These are phyloP conservation scores for Antechinus flavipes DNA, from an alignment of 2,113 vertebrate species.

Conservation along the genomic window DNA sequence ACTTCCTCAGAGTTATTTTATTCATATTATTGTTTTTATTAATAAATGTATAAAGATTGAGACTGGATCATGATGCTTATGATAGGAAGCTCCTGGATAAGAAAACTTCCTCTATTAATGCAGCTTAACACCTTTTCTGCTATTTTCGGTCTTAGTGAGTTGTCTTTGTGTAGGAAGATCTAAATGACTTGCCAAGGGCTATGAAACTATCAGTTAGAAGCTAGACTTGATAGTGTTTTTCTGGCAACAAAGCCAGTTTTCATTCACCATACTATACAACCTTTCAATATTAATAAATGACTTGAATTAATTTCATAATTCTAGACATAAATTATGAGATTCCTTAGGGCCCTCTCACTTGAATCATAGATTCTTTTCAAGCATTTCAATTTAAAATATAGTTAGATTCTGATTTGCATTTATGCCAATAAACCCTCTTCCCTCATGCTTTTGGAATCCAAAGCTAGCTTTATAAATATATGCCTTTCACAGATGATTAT, in stretches of 20 bases:
- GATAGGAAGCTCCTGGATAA: neutral
- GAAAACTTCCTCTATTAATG: neutral
- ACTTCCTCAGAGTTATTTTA: neutral
- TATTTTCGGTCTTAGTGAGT: neutral
- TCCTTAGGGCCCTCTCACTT: neutral
- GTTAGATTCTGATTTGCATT: neutral
- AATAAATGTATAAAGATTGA: neutral
- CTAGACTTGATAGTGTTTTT: neutral
- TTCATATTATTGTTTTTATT: neutral
- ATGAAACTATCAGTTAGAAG: neutral
- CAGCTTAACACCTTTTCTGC: neutral
- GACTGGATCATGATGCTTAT: neutral
- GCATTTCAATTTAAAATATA: neutral
- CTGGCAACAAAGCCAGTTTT: neutral
- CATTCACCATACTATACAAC: neutral
- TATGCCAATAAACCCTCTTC: neutral
- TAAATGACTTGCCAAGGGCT: neutral
- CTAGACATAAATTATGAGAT: neutral
- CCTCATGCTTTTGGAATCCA: neutral
- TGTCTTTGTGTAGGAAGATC: neutral
- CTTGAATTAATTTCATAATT: neutral
- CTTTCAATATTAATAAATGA: neutral
- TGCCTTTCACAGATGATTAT: neutral
- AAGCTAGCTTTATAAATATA: neutral
- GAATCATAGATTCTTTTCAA: neutral